Evolutionary conservation across 2,797 vertebrate species (phyloP).

Genomic region (Manis pentadactyla): DNA sequence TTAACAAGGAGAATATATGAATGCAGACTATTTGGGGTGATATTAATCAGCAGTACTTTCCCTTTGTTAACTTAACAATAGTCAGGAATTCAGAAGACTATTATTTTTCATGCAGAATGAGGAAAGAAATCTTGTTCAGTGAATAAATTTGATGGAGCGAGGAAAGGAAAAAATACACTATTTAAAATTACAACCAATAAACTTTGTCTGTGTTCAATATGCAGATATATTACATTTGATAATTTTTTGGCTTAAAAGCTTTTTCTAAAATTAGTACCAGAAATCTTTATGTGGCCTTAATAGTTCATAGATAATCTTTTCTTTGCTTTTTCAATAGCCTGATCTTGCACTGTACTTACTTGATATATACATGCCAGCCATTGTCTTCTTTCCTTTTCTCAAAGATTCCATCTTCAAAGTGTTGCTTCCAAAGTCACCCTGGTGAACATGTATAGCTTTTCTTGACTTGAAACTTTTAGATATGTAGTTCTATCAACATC

Average conservation of each 20-base stretch:
- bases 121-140: not conserved
- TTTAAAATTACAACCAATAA: not conserved
- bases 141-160: not conserved
- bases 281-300: not conserved
- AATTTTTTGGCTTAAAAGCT: not conserved
- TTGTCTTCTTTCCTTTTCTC: not conserved
- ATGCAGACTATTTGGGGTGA: not conserved
- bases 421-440: not conserved
- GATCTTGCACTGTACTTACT: not conserved
- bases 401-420: not conserved
- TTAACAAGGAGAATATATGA: not conserved
- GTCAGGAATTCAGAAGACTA: not conserved
- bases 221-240: not conserved
- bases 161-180: not conserved
- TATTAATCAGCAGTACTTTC: not conserved
- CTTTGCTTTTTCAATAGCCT: not conserved
- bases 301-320: not conserved
- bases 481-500: not conserved
- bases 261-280: not conserved
- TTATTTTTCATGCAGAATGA: not conserved
- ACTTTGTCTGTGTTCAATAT: not conserved
- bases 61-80: not conserved
- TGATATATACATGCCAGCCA: not conserved
- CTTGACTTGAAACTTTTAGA: not conserved
- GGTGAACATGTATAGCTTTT: not conserved